Evolutionary conservation across 1,140 invertebrate genomes (phyloP), one percentile per base, ranked within the genome.

Genomic region (Drosophila kurseongensis): DNA sequence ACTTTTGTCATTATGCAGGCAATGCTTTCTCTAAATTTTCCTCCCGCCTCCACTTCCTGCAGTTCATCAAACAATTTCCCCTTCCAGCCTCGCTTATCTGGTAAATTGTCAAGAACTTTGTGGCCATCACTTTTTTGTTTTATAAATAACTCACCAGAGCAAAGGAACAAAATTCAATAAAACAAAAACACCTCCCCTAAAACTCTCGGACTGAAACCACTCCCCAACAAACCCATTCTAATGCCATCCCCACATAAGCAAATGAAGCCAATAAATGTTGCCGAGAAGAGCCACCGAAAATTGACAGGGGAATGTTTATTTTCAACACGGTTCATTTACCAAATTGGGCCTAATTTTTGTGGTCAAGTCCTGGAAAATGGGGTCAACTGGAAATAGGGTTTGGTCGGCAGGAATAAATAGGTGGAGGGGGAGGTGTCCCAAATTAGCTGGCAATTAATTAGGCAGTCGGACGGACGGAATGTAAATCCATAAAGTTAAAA

Each of bases 1-100:
- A 74, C 50, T 63, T 82, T 78, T 66, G 73, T 66, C 78, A 77
- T 77, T 81, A 81, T 81, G 60, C 75, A 72, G 80, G 59, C 59
- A 29, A 16, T 60, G 48, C 54, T 65, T 58, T 45, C 60, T 44
- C 16, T 23, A 40, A 69, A 45, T 69, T 48, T 35, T 8, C 48
- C 48, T 8, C 35, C 50, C 50, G 8, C 48, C 48, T 13, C 13
- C n/a, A 27, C 42, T 54, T 42, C 55, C 40, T 45, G 52, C n/a
- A 32, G 12, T 36, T 41, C 63, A 50, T 47, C 36, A 63, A 50
- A 63, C 29, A 41, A 63, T 68, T 66, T 76, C 41, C 60, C 38
- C 27, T 41, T 13, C 29, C 16, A 16, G 5, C 5, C 7, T 36
- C 38, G 47, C 36, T 76, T 54, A 73, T 72, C 65, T 57, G 36